A percentile compares a stretch with the other conserved stretches of the same genome.
Conservation (phyloP, 2,888 invertebrate genomes). For the Caenorhabditis sinica region DNA sequence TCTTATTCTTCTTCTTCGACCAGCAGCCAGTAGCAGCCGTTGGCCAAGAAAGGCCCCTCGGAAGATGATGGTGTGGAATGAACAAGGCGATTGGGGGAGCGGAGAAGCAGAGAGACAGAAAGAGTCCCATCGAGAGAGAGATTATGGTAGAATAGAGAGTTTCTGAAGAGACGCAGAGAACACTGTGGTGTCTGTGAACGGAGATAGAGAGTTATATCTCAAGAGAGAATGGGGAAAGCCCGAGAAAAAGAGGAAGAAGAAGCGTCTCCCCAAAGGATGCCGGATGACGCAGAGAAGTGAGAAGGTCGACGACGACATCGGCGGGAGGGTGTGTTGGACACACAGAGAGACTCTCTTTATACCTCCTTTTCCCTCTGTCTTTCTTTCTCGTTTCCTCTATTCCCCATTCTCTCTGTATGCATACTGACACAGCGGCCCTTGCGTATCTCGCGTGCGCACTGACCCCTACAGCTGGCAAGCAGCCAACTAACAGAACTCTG, state of each 20-base stretch:
- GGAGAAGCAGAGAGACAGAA: slow-evolving; percentile 48
- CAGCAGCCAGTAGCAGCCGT: slow-evolving; percentile 51
- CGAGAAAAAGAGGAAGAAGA: slow-evolving; percentile 46
- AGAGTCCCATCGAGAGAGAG: slow-evolving; percentile 44
- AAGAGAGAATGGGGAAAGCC: slow-evolving; percentile 30
- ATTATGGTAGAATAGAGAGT: slow-evolving; percentile 27
- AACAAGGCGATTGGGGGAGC: slow-evolving; percentile 38
- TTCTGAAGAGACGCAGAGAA: slow-evolving; percentile 47
- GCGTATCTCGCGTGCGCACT: slow-evolving; percentile 54
- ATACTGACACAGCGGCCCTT: slow-evolving; percentile 56
- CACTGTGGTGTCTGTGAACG: slow-evolving; percentile 36
- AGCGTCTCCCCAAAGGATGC: not conserved
- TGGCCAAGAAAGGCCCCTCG: slow-evolving; percentile 60
- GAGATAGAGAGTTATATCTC: slow-evolving; percentile 33
- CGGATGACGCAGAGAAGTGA: slow-evolving; percentile 47
- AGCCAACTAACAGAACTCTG: slow-evolving; percentile 53
- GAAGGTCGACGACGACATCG: slow-evolving; percentile 37
- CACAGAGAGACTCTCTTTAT: slow-evolving; percentile 49
- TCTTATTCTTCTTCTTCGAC: slow-evolving; percentile 31
- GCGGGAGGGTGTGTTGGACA: slow-evolving; percentile 55
- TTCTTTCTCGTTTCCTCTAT: slow-evolving; percentile 24
- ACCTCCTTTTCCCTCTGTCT: slow-evolving; percentile 22
- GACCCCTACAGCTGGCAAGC: slow-evolving; percentile 63
- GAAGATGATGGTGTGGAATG: slow-evolving; percentile 62
- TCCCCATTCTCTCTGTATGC: slow-evolving; percentile 49